Base-by-base conservation (phyloP, 64 coral and sea anemone genomes). In the Astreopora myriophthalma region DNA sequence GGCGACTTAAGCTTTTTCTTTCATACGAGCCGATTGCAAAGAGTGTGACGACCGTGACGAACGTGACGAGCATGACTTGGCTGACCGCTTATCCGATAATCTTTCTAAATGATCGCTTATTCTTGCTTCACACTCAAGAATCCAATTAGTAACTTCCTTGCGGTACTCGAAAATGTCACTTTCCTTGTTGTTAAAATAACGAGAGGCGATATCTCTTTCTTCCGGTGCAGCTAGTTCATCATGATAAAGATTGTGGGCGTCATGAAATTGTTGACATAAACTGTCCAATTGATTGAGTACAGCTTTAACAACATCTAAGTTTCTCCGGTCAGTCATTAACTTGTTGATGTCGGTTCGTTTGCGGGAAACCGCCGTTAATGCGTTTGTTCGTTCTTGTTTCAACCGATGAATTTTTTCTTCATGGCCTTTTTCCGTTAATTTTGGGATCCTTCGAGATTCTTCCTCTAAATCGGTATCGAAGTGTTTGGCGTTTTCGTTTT, bases 251-350 rank as follows among this genome's bases (percentile, higher is more conserved):
- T 46, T 46, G 40, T 46, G 40, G 40, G 72, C 36, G 17, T 74
- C 35, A 42, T 74, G 72, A 17, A 74, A 74, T 74, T 74, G 72
- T 74, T 74, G 12, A 42, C 72, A 24, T 74, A 74, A 74, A 42
- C 72, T 74, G 72, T 74, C 72, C 72, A 42, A 42, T 10, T 46
- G 40, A 46, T 46, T 3, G 40, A 46, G 40, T 46, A 5, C 40
- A 10, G 40, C 40, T 46, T 46, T 46, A 10, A 46, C 40, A 10
- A 46, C 40, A 46, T 46, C 40, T 10, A 46, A 46, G 40, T 46
- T 46, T 46, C 40, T 46, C 40, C 40, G 40, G 40, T 46, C 40
- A 10, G 40, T 46, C 40, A 46, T 46, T 44, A 75, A 26, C 31
- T 48, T 44, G 36, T 44, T 75, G 37, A 10, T 46, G 40, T 46